A percentile compares a stretch with the other conserved stretches of the same genome.
Evolutionary conservation across 2,113 vertebrate genomes (phyloP).

Genomic region (Protomyctophum bolini): DNA sequence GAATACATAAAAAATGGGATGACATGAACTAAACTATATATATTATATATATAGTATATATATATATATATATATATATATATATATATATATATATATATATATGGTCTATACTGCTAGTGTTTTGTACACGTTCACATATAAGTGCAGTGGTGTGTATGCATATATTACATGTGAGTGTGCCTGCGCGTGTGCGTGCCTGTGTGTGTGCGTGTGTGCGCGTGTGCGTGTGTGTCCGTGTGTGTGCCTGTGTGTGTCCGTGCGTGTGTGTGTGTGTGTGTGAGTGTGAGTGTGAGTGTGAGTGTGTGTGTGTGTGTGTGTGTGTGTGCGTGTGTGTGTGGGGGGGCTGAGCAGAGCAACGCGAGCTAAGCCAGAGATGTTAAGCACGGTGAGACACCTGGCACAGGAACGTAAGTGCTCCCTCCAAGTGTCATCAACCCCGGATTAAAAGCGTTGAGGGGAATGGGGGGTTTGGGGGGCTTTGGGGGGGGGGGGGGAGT

Average conservation of each 20-base stretch:
- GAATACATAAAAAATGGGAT: too few relatives aligned
- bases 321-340: conserved; percentile 28
- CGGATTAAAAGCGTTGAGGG: conserved; percentile 67
- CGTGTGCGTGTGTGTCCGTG: neutral
- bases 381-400: conserved; percentile 67
- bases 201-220: neutral
- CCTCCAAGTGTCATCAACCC: conserved; percentile 71
- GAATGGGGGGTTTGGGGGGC: conserved; percentile 56
- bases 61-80: too few relatives aligned
- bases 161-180: too few relatives aligned
- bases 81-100: too few relatives aligned
- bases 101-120: too few relatives aligned
- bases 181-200: too few relatives aligned
- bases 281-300: neutral
- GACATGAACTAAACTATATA: too few relatives aligned
- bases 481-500: conserved; percentile 41
- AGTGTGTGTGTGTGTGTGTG: neutral
- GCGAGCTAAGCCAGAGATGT: conserved; percentile 53
- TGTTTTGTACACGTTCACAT: neutral
- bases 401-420: conserved; percentile 65
- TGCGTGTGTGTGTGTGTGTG: conserved; percentile 20
- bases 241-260: neutral
- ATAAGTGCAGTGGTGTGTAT: neutral
- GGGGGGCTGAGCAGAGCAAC: conserved; percentile 19
- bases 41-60: too few relatives aligned